Evolutionary conservation across 2,888 invertebrate genomes (phyloP), one percentile per base, ranked within the genome.

Genomic region (Alloplasta piceator): DNA sequence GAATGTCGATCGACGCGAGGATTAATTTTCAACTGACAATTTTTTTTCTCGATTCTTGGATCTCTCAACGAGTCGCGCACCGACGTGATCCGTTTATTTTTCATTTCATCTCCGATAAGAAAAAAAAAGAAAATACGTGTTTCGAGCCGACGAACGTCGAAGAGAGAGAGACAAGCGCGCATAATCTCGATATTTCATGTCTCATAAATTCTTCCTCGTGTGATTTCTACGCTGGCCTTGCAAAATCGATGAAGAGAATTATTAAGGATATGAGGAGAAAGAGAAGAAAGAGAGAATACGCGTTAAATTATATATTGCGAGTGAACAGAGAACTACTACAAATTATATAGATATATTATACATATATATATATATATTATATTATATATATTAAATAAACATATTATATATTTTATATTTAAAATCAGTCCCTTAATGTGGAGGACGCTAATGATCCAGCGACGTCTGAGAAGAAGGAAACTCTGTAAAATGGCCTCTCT

Each of bases 141-240:
- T 43, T 26, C 48, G 16, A 60, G 52, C 55, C 39, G n/a, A 74
- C 61, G 39, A 64, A 14, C 61, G 73, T 68, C 63, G 76, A 73
- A 67, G 71, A 76, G 26, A 67, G 71, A 76, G 26, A 26, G 26
- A 26, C 3, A 26, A 26, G 26, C 26, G 26, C 26, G 26, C 26
- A 73, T 72, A 60, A 38, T 43, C 36, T 38, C 43, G 36, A 38
- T 26, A 50, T 48, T 41, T 64, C 43, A 77, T 77, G 72, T 67
- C 52, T 63, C 39, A 70, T 43, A 68, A 70, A 66, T 75, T 75
- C 87, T 78, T 90, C 26, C 89, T 90, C 88, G 90, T 90, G 91
- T 90, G 91, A 91, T 91, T 91, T 91, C 87, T 90, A 91, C 88
- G 89, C 90, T 91, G 90, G 91, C 91, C 91, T 92, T 91, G 90